Evolutionary conservation across 2,113 vertebrate species (phyloP).

Genomic region (Oriolus oriolus): DNA sequence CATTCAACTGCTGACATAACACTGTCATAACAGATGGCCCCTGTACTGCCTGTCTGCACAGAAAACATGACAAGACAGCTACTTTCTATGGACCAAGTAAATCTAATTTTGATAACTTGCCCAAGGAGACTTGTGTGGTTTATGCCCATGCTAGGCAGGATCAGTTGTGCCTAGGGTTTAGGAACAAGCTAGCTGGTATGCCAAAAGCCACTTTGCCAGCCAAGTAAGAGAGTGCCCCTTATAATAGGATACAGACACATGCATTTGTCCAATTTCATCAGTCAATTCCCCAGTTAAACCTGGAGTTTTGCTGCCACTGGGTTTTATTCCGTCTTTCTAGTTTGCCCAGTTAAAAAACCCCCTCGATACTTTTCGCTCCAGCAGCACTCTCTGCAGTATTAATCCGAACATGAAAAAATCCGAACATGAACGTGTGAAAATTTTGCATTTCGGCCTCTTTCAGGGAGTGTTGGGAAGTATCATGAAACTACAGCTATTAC

Average conservation of each 20-base stretch:
- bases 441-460: background rate
- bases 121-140: background rate
- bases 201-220: constrained; percentile 9
- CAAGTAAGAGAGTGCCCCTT: background rate
- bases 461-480: background rate
- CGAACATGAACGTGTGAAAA: background rate
- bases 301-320: background rate
- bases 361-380: background rate
- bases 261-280: background rate
- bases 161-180: background rate
- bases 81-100: background rate
- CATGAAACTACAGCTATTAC: background rate
- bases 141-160: background rate
- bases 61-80: background rate
- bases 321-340: background rate
- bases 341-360: background rate
- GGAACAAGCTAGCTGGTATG: background rate
- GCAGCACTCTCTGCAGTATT: background rate
- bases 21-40: background rate
- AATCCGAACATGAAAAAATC: background rate
- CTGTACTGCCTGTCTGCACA: background rate
- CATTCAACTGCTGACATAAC: background rate
- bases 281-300: background rate
- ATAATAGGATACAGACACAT: background rate
- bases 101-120: background rate